phyloP scores from a whole-genome alignment of 92 coral and sea anemone genomes.

The Porites evermanni region DNA sequence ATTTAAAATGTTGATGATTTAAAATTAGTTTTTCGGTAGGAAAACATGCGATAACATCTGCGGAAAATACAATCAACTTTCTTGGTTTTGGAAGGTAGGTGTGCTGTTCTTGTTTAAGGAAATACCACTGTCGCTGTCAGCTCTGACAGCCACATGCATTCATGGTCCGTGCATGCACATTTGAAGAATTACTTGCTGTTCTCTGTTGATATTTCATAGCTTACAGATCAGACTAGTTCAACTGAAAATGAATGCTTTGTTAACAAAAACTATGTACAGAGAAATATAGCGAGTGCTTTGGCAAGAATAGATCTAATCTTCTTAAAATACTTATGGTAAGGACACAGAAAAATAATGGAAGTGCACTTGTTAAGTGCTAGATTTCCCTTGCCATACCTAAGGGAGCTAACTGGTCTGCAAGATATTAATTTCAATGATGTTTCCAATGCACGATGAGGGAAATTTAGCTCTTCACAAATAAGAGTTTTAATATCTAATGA shows the following conservation, averaged over 20 bases:
- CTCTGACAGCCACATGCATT: not conserved
- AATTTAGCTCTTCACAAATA: too few relatives aligned
- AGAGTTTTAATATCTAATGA: too few relatives aligned
- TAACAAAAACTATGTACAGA: not conserved
- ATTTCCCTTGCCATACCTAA: too few relatives aligned
- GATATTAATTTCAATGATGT: too few relatives aligned
- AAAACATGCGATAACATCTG: not conserved
- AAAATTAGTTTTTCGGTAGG: not conserved
- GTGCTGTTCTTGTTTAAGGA: not conserved
- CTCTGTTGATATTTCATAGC: not conserved
- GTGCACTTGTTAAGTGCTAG: too few relatives aligned
- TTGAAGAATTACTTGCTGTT: too few relatives aligned
- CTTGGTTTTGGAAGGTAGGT: not conserved
- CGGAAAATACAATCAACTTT: not conserved
- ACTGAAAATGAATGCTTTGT: not conserved
- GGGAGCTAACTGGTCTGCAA: too few relatives aligned
- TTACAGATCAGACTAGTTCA: not conserved
- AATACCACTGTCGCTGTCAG: not conserved
- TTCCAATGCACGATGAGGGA: too few relatives aligned
- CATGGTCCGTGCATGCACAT: too few relatives aligned
- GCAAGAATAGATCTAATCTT: not conserved
- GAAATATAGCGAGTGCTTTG: not conserved
- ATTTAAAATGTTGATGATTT: not conserved
- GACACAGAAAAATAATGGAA: too few relatives aligned
- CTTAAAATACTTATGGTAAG: too few relatives aligned